Conservation (phyloP, 2,888 invertebrate genomes). For the Eupithecia tripunctaria region DNA sequence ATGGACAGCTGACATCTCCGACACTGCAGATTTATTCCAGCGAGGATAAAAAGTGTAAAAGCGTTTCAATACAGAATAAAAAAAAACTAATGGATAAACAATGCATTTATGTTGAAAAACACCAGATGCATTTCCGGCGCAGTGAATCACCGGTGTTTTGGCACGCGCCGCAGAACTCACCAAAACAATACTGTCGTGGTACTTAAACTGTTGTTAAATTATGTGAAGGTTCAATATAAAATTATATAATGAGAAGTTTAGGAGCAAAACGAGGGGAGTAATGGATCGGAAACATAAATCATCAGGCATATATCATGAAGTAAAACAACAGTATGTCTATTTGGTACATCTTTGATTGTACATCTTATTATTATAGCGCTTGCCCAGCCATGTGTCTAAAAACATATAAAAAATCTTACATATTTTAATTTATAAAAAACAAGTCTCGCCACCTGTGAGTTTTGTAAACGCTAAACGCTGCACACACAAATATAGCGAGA, state of each 20-base stretch:
- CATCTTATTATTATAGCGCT: too few species aligned
- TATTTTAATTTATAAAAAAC: too few species aligned
- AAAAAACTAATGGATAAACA: slow-evolving; percentile 31
- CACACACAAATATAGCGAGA: too few species aligned
- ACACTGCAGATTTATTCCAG: background rate
- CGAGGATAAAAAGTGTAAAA: slow-evolving; percentile 2
- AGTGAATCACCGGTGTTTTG: slow-evolving; percentile 43
- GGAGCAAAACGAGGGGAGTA: background rate
- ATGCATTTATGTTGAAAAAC: slow-evolving; percentile 34
- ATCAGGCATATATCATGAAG: too few species aligned
- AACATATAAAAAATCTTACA: too few species aligned
- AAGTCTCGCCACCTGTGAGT: too few species aligned
- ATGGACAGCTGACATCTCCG: background rate
- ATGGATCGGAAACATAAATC: background rate
- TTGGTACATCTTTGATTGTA: too few species aligned
- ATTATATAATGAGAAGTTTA: background rate
- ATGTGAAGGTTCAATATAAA: background rate
- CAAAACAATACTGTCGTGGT: slow-evolving; percentile 23
- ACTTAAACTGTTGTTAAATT: background rate
- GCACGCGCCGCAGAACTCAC: slow-evolving; percentile 18
- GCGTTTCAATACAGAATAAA: background rate
- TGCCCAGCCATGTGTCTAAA: too few species aligned
- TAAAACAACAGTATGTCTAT: too few species aligned
- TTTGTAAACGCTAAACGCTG: too few species aligned
- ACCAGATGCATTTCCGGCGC: slow-evolving; percentile 36